Evolutionary conservation across 2,888 invertebrate genomes (phyloP).

Genomic region (Resseliella maxima): DNA sequence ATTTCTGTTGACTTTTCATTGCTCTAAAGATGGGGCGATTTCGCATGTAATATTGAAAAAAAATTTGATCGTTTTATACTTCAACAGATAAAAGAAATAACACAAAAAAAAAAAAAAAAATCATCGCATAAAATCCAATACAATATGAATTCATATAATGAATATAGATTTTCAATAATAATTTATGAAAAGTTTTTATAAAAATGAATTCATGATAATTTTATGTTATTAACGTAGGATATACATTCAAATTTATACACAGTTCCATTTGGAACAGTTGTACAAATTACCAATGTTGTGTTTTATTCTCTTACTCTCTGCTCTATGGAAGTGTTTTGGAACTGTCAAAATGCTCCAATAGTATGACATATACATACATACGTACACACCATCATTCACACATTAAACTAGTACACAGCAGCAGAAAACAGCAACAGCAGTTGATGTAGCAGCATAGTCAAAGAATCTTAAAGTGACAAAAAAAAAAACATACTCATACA

Average conservation of each 20-base stretch:
- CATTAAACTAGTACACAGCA: background rate
- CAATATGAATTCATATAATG: background rate
- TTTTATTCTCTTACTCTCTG: no score
- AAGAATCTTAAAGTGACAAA: background rate
- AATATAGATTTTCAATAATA: background rate
- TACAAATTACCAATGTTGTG: background rate
- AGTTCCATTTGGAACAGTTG: background rate
- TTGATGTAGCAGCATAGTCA: background rate
- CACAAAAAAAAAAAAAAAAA: background rate
- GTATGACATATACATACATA: background rate
- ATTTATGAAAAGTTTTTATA: no score
- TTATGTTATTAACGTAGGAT: background rate
- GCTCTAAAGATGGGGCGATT: constrained; percentile 33
- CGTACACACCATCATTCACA: background rate
- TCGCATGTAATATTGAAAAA: background rate
- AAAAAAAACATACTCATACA: constrained; percentile 32
- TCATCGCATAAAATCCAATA: background rate
- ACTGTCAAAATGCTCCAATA: constrained; percentile 21
- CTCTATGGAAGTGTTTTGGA: background rate
- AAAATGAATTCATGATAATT: background rate
- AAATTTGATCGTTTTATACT: background rate
- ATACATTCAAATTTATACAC: background rate
- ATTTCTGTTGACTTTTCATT: background rate
- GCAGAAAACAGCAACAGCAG: background rate
- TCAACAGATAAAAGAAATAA: background rate